Percentiles rank a stretch among this genome's conserved stretches.
Conservation (phyloP, 1,140 invertebrate species). For the Patella vulgata region DNA sequence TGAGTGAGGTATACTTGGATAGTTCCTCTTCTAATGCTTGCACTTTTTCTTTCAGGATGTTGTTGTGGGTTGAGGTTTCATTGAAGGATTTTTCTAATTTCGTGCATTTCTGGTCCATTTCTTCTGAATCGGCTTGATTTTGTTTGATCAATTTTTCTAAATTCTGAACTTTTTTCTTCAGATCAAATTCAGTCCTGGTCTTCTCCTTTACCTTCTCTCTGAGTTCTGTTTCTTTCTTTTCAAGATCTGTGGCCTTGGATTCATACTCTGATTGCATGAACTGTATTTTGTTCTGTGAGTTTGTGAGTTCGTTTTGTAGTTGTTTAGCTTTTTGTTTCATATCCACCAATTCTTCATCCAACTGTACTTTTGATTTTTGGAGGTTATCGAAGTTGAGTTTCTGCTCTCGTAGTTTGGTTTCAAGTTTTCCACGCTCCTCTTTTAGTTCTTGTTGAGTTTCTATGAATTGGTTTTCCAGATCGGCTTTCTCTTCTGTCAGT, state of each 20-base stretch:
- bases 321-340: background rate
- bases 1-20: too few species aligned
- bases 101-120: too few species aligned
- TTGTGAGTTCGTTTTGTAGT: slow-evolving; percentile 15
- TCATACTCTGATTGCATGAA: slow-evolving; percentile 30
- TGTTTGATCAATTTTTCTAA: too few species aligned
- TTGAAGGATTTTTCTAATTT: too few species aligned
- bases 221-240: slow-evolving; percentile 17
- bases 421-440: background rate
- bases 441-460: background rate
- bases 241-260: slow-evolving; percentile 17
- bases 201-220: slow-evolving; percentile 7
- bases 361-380: background rate
- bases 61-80: too few species aligned
- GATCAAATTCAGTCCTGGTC: too few species aligned
- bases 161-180: too few species aligned
- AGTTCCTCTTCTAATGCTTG: too few species aligned
- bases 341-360: slow-evolving; percentile 8
- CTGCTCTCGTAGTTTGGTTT: slow-evolving; percentile 6
- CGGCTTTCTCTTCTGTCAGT: too few species aligned
- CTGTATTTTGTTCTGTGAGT: slow-evolving; percentile 18
- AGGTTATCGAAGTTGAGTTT: background rate
- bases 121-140: too few species aligned
- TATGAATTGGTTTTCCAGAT: too few species aligned
- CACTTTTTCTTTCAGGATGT: too few species aligned